A percentile compares a stretch with the other conserved stretches of the same genome.
Evolutionary conservation across 2,113 vertebrate genomes (phyloP).

Genomic region (Marcusenius ussheri): DNA sequence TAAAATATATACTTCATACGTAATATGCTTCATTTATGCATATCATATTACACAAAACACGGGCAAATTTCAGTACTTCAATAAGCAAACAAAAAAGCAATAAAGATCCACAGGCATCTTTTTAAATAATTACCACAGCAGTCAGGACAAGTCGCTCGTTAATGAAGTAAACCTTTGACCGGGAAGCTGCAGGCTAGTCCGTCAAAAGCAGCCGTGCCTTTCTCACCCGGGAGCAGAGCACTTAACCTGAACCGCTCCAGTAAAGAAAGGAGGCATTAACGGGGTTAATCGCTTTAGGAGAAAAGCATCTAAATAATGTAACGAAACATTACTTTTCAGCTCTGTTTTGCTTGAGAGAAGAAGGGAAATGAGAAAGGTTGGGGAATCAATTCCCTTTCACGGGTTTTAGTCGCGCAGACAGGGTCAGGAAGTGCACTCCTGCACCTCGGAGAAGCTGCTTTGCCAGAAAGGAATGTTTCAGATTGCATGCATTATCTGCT

Average conservation of each 20-base stretch:
- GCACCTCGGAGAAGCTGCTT: constrained; percentile 52
- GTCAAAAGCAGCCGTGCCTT: neutral
- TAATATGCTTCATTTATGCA: neutral
- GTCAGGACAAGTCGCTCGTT: neutral
- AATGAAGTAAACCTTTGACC: neutral
- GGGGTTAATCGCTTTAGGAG: neutral
- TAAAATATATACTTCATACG: neutral
- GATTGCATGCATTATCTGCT: constrained; percentile 64
- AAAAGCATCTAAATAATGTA: constrained; percentile 2
- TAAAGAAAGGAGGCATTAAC: neutral
- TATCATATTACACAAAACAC: neutral
- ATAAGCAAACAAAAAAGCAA: neutral
- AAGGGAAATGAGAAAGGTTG: constrained; percentile 22
- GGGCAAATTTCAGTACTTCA: neutral
- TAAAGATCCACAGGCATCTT: neutral
- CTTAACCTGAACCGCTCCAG: neutral
- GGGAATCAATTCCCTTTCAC: constrained; percentile 17
- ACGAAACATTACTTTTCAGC: constrained; percentile 23
- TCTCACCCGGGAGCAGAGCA: neutral
- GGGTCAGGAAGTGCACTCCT: constrained; percentile 57
- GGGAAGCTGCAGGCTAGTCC: neutral
- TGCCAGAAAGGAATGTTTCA: constrained; percentile 65
- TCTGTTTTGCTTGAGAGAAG: constrained; percentile 11
- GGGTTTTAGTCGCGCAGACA: constrained; percentile 25
- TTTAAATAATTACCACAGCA: neutral